These are phyloP conservation scores for Trematomus loennbergii DNA, from an alignment of 2,113 vertebrate genomes.

Conservation along the genomic window DNA sequence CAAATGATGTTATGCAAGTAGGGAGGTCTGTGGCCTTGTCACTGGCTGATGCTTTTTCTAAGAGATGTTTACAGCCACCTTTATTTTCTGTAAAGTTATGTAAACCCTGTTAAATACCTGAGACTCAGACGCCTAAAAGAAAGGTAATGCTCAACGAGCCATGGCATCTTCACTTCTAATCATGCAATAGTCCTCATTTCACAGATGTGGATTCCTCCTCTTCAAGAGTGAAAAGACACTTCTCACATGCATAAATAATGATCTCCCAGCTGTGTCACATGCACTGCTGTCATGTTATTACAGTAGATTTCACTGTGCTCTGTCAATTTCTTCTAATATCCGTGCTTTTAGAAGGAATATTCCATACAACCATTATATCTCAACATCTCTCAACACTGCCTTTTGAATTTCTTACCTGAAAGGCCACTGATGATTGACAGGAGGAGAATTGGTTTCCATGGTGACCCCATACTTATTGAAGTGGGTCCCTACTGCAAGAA, in stretches of 20 bases:
- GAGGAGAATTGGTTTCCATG: constrained; percentile 93
- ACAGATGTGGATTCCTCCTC: constrained; percentile 11
- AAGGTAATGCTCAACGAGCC: constrained; percentile 15
- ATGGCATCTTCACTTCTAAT: constrained; percentile 1
- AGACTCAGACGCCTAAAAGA: neutral
- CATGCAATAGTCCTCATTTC: constrained; percentile 19
- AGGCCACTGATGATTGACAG: constrained; percentile 90
- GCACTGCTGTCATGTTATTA: constrained; percentile 4
- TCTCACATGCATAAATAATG: constrained; percentile 18
- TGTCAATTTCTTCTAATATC: neutral
- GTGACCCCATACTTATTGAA: constrained; percentile 90
- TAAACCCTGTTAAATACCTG: neutral
- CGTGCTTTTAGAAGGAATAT: neutral
- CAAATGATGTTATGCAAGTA: neutral
- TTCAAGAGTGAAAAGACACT: constrained; percentile 4
- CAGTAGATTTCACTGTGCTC: neutral
- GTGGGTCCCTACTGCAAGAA: constrained; percentile 81
- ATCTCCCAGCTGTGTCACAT: constrained; percentile 7
- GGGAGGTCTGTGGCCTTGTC: neutral
- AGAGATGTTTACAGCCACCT: neutral
- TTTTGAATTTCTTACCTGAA: constrained; percentile 88
- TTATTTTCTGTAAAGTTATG: neutral
- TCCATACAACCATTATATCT: neutral
- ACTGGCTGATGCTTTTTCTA: neutral
- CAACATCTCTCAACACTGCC: neutral